phyloP scores from a whole-genome alignment of 2,797 vertebrate species.

The Macroramphosus scolopax region DNA sequence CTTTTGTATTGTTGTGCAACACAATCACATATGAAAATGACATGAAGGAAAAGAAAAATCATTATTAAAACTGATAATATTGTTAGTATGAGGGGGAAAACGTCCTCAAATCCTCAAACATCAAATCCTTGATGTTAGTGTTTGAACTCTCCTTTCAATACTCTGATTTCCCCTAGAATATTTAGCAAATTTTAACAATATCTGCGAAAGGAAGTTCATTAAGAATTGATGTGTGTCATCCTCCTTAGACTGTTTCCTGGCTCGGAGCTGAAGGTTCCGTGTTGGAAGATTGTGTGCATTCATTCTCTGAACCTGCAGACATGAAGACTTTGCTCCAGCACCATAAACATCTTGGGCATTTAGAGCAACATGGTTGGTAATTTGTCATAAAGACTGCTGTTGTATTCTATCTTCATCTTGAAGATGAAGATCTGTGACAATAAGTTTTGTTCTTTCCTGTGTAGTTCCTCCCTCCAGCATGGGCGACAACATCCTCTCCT shows the following conservation, averaged over 20 bases:
- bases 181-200: too few relatives aligned
- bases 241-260: constrained; percentile 69
- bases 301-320: constrained; percentile 63
- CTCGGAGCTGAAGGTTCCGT: constrained; percentile 55
- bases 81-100: too few relatives aligned
- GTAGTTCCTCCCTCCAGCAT: constrained; percentile 60
- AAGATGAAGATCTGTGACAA: not conserved
- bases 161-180: too few relatives aligned
- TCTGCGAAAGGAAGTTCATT: too few relatives aligned
- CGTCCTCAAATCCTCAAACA: too few relatives aligned
- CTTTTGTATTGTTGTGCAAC: not conserved
- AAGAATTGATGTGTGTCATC: not conserved
- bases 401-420: not conserved
- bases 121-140: too few relatives aligned
- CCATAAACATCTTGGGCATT: constrained; percentile 56
- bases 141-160: too few relatives aligned
- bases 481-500: constrained; percentile 61
- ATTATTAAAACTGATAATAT: too few relatives aligned
- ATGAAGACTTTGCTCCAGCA: constrained; percentile 67
- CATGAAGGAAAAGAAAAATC: too few relatives aligned
- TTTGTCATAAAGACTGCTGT: not conserved
- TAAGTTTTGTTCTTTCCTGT: constrained; percentile 5
- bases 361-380: constrained; percentile 60
- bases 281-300: constrained; percentile 64
- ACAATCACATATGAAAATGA: too few relatives aligned